These are phyloP conservation scores for Caranx ignobilis DNA, from an alignment of 2,113 vertebrate species.

Conservation along the genomic window DNA sequence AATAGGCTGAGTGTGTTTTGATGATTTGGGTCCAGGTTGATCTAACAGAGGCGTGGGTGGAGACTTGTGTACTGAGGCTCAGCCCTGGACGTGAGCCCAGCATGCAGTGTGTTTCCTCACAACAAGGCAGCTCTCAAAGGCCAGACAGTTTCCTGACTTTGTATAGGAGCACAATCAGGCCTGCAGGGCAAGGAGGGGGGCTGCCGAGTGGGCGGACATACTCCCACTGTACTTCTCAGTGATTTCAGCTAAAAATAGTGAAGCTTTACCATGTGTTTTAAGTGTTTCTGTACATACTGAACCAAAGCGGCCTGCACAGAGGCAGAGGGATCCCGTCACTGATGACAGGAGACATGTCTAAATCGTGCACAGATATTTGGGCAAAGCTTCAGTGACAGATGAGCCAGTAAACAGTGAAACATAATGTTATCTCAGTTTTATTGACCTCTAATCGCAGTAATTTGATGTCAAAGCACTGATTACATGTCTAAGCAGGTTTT, in stretches of 20 bases:
- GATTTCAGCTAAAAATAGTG: conserved; percentile 78
- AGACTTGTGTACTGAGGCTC: conserved; percentile 27
- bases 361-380: background rate
- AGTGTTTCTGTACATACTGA: conserved; percentile 53
- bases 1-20: conserved; percentile 3
- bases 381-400: background rate
- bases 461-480: background rate
- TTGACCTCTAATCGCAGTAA: background rate
- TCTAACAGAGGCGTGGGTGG: conserved; percentile 33
- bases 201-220: conserved; percentile 5
- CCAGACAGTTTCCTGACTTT: conserved; percentile 85
- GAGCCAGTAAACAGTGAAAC: background rate
- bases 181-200: conserved; percentile 38
- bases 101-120: conserved; percentile 76
- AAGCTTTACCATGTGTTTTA: conserved; percentile 39
- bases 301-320: conserved; percentile 6
- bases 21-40: conserved; percentile 26
- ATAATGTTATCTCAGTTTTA: background rate
- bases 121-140: conserved; percentile 72
- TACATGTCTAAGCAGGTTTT: background rate
- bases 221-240: conserved; percentile 56
- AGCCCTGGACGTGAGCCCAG: conserved; percentile 68
- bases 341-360: background rate
- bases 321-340: background rate
- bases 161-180: conserved; percentile 82